phyloP scores from a whole-genome alignment of 64 coral and sea anemone species.

The Actinia tenebrosa region DNA sequence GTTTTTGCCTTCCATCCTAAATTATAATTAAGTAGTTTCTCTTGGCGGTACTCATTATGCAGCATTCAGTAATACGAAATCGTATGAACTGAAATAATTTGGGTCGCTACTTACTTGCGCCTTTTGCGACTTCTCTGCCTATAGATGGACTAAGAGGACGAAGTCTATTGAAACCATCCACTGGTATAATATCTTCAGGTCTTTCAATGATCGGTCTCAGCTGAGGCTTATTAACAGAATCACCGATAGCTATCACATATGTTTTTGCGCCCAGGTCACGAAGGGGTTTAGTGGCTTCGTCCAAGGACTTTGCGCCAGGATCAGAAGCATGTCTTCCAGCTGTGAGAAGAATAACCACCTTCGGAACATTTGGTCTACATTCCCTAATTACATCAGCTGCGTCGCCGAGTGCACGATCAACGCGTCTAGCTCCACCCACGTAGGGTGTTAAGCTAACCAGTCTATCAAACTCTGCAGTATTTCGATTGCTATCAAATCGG shows the following conservation, averaged over 20 bases:
- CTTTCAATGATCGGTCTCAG: constrained; percentile 15
- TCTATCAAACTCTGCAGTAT: constrained; percentile 33
- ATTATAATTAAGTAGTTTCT: too few species aligned
- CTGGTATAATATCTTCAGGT: constrained; percentile 1
- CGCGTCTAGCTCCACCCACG: constrained; percentile 35
- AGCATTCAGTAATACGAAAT: too few species aligned
- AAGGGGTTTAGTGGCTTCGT: constrained; percentile 36
- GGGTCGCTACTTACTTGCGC: not conserved
- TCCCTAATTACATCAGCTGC: constrained; percentile 9
- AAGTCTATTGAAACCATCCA: not conserved
- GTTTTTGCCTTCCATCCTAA: too few species aligned
- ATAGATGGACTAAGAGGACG: not conserved
- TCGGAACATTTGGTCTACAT: not conserved
- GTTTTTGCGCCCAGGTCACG: constrained; percentile 55
- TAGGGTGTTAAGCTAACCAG: constrained; percentile 19
- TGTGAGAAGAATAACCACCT: constrained; percentile 34
- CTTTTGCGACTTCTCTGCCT: constrained; percentile 1
- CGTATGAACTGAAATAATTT: too few species aligned
- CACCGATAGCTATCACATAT: constrained; percentile 64
- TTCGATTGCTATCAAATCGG: constrained; percentile 17
- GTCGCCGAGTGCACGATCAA: constrained; percentile 49
- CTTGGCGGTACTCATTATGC: too few species aligned
- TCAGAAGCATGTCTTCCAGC: constrained; percentile 10
- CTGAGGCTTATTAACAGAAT: constrained; percentile 15
- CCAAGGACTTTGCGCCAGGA: constrained; percentile 9